Evolutionary conservation across 2,113 vertebrate species (phyloP), one percentile per base, ranked within the genome.

Genomic region (Apeltes quadracus): DNA sequence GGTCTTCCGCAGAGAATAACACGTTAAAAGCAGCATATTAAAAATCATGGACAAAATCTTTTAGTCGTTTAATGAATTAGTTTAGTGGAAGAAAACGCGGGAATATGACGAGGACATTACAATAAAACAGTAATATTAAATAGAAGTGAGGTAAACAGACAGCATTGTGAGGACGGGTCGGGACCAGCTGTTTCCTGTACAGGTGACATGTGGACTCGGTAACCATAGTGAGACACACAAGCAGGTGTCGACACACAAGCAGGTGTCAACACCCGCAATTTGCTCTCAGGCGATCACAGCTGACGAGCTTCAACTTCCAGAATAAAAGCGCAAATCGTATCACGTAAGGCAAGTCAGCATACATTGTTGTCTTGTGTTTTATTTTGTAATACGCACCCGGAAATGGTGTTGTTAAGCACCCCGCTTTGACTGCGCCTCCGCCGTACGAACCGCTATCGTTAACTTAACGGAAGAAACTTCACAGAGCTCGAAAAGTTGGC

Each of bases 151-250:
- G 39, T 6, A 10, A 16, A 13, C 32, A 10, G 5, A 8, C 18
- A 7, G 2, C 23, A 22, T 32, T n/a, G n/a, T n/a, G n/a, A n/a
- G n/a, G 2, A 11, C 5, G 10, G 10, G n/a, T 14, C 27, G 0
- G 5, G 6, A 13, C 11, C 29, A 29, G 2, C 9, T 41, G 1
- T 39, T 23, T 12, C 25, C 2, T 11, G 57, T 56, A 69, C 84
- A 87, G 85, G 89, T 87, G 85, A 77, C 29, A 39, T 76, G 64
- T 67, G 61, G 72, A 72, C 55, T 54, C 77, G 10, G 87, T 87
- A 64, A 85, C 89, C 87, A 88, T 83, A 76, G 83, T 75, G 79
- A 88, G 20, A 14, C 1, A 18, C 4, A n/a, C 29, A 29, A 29
- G 29, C 29, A 29, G 29, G 2, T n/a, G n/a, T n/a, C n/a, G n/a